phyloP scores from a whole-genome alignment of 2,113 vertebrate species.

The Pteronura brasiliensis region DNA sequence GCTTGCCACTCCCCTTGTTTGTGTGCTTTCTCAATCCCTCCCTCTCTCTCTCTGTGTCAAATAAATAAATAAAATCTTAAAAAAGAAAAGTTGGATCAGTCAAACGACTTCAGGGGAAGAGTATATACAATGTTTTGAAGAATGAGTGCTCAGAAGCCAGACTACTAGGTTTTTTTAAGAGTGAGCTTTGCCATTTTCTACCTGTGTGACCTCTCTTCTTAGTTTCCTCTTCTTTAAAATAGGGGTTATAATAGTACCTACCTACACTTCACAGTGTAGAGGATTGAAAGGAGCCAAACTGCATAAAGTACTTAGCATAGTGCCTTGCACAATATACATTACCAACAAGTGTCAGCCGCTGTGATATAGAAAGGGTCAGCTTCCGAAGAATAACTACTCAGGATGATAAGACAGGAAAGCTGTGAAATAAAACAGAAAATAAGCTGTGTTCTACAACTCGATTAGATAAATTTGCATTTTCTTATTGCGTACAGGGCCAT shows the following conservation, averaged over 20 bases:
- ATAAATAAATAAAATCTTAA: no score
- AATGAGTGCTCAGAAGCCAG: neutral
- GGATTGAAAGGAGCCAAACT: neutral
- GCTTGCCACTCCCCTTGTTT: no score
- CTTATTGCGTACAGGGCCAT: neutral
- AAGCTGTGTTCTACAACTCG: neutral
- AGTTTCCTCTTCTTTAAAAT: neutral
- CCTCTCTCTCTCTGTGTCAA: no score
- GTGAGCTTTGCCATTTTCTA: neutral
- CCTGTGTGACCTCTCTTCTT: neutral
- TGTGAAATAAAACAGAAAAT: slow-evolving; percentile 10
- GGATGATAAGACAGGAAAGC: neutral
- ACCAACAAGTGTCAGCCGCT: neutral
- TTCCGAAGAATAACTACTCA: slow-evolving; percentile 3
- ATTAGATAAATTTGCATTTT: neutral
- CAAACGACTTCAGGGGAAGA: neutral
- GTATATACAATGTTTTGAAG: neutral
- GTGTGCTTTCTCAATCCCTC: no score
- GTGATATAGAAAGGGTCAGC: neutral
- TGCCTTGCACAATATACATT: neutral
- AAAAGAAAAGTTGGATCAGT: neutral
- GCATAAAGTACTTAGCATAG: neutral
- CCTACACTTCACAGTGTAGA: neutral
- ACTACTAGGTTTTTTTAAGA: neutral
- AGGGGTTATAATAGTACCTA: neutral